Percentiles rank a stretch among this genome's conserved stretches.
Conservation (phyloP, 2,888 invertebrate species). For the Lithophane ornitopus region DNA sequence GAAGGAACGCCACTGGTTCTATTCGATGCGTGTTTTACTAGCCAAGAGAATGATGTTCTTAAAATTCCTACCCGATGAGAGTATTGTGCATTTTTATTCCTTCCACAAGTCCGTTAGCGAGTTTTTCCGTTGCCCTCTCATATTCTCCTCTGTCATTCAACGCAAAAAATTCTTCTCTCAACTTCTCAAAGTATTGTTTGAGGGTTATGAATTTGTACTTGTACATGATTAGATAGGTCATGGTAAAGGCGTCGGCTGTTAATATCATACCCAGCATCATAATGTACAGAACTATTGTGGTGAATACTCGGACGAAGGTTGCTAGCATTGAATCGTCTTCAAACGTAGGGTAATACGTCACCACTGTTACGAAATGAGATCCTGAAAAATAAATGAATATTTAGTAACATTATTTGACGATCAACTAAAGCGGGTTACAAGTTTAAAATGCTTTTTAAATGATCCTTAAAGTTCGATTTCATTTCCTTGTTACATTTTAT, state of each 20-base stretch:
- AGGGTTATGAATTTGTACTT: slow-evolving; percentile 86
- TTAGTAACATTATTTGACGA: neutral
- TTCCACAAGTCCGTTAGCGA: slow-evolving; percentile 78
- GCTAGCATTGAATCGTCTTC: slow-evolving; percentile 78
- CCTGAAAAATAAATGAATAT: slow-evolving; percentile 72
- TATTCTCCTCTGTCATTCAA: slow-evolving; percentile 68
- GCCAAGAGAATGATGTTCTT: neutral
- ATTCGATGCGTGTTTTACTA: neutral
- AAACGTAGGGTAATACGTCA: slow-evolving; percentile 83
- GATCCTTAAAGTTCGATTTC: neutral
- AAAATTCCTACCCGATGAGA: slow-evolving; percentile 75
- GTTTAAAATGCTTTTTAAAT: too few species aligned
- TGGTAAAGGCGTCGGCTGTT: slow-evolving; percentile 79
- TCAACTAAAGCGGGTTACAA: too few species aligned
- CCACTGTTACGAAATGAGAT: slow-evolving; percentile 82
- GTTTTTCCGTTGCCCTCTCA: slow-evolving; percentile 72
- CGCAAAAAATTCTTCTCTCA: slow-evolving; percentile 74
- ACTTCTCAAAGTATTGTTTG: slow-evolving; percentile 79
- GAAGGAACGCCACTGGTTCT: too few species aligned
- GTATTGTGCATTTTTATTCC: slow-evolving; percentile 84
- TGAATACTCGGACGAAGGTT: slow-evolving; percentile 71
- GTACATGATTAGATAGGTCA: slow-evolving; percentile 82
- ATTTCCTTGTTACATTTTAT: neutral
- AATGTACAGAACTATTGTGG: slow-evolving; percentile 74
- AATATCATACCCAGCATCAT: slow-evolving; percentile 83